A percentile compares a stretch with the other conserved stretches of the same genome.
phyloP scores from a whole-genome alignment of 2,113 vertebrate species.

The Lamprotornis superbus region DNA sequence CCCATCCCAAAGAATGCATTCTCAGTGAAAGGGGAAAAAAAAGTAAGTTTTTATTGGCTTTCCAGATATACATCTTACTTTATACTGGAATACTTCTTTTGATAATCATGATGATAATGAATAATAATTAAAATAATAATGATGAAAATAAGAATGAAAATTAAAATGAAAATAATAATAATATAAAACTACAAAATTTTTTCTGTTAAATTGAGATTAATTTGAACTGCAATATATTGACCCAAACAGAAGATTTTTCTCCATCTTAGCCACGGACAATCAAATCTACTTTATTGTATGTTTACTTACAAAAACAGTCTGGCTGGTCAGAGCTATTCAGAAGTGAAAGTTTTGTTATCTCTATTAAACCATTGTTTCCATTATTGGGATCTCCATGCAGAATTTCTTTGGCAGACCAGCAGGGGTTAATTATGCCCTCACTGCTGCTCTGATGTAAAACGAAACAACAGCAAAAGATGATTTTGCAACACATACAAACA shows the following conservation, averaged over 20 bases:
- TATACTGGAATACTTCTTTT: not conserved
- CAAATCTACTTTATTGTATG: not conserved
- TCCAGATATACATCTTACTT: not conserved
- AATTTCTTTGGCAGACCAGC: not conserved
- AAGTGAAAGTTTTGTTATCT: not conserved
- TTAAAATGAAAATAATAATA: no score
- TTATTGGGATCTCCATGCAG: not conserved
- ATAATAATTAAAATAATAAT: no score
- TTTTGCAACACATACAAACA: not conserved
- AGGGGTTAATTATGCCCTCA: not conserved
- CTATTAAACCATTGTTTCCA: not conserved
- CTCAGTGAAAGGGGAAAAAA: not conserved
- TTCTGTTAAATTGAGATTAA: not conserved
- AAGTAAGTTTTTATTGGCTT: not conserved
- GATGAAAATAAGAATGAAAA: no score
- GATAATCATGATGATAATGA: not conserved
- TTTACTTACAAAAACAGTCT: not conserved
- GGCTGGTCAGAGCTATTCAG: not conserved
- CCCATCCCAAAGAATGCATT: not conserved
- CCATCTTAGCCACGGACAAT: not conserved
- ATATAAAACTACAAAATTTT: not conserved
- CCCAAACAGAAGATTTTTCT: not conserved
- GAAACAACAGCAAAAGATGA: not conserved
- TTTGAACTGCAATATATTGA: not conserved
- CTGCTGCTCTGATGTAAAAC: not conserved